phyloP scores from a whole-genome alignment of 2,888 invertebrate species.

The Tridacna crocea region DNA sequence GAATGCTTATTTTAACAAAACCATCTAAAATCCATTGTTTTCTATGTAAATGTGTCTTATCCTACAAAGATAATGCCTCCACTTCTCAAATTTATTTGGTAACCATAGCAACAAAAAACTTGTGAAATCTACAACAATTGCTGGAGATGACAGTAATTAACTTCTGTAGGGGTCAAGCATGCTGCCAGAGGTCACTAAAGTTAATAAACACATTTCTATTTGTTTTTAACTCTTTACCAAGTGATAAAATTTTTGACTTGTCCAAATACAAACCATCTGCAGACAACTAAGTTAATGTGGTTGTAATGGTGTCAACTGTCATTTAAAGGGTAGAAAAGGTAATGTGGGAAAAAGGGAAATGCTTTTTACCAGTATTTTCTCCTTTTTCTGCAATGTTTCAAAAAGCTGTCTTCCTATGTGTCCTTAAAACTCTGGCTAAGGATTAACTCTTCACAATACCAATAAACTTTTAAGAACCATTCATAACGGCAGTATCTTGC shows the following conservation, averaged over 20 bases:
- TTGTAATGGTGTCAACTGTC: too few relatives aligned
- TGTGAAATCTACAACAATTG: conserved; percentile 63
- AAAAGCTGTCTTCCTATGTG: too few relatives aligned
- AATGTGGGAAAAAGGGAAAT: too few relatives aligned
- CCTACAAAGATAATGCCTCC: conserved; percentile 54
- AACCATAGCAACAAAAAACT: conserved; percentile 57
- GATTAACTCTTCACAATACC: too few relatives aligned
- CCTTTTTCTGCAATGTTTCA: too few relatives aligned
- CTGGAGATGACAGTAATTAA: conserved; percentile 61
- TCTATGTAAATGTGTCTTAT: conserved; percentile 54
- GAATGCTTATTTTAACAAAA: conserved; percentile 28
- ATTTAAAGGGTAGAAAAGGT: too few relatives aligned
- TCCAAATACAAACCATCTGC: too few relatives aligned
- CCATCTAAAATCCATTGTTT: conserved; percentile 57
- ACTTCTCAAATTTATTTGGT: conserved; percentile 63
- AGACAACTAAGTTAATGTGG: too few relatives aligned
- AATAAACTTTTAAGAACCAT: too few relatives aligned
- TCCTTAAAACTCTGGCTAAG: too few relatives aligned
- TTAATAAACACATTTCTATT: conserved; percentile 18
- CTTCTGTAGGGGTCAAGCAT: conserved; percentile 32
- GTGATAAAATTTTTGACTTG: background rate
- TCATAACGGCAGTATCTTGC: too few relatives aligned
- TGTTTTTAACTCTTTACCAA: conserved; percentile 3
- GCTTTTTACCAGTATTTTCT: too few relatives aligned
- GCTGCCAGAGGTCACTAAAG: conserved; percentile 19